Evolutionary conservation across 2,113 vertebrate genomes (phyloP).

Genomic region (Macroglossus sobrinus): DNA sequence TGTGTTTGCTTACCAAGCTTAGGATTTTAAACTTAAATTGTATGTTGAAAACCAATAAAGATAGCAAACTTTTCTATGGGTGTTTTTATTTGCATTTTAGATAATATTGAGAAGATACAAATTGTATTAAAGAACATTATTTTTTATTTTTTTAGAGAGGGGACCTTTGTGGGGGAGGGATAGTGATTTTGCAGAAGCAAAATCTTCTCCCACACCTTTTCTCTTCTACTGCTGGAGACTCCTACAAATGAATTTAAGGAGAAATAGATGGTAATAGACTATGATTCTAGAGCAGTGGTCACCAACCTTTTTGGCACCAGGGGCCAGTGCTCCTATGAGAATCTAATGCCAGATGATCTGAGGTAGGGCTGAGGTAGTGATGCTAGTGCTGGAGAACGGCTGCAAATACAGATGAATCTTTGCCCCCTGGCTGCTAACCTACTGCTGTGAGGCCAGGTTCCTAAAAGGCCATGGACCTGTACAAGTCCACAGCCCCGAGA

Average conservation of each 20-base stretch:
- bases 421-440: too few species aligned
- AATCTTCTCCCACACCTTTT: not conserved
- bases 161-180: not conserved
- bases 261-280: conserved; percentile 4
- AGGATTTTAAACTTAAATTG: conserved; percentile 14
- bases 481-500: too few species aligned
- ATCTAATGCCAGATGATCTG: too few species aligned
- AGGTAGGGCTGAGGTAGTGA: too few species aligned
- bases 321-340: too few species aligned
- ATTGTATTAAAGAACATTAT: not conserved
- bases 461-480: too few species aligned
- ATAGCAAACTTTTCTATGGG: not conserved
- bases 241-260: conserved; percentile 1
- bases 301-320: too few species aligned
- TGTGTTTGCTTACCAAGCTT: conserved; percentile 18
- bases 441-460: too few species aligned
- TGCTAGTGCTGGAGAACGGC: too few species aligned
- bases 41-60: conserved; percentile 22
- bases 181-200: conserved; percentile 35
- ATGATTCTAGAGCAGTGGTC: not conserved
- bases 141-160: not conserved
- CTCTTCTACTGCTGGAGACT: conserved; percentile 2
- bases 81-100: conserved; percentile 48
- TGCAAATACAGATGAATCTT: too few species aligned
- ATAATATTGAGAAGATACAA: conserved; percentile 45